Evolutionary conservation across 2,113 vertebrate species (phyloP).

Genomic region (Misgurnus anguillicaudatus): DNA sequence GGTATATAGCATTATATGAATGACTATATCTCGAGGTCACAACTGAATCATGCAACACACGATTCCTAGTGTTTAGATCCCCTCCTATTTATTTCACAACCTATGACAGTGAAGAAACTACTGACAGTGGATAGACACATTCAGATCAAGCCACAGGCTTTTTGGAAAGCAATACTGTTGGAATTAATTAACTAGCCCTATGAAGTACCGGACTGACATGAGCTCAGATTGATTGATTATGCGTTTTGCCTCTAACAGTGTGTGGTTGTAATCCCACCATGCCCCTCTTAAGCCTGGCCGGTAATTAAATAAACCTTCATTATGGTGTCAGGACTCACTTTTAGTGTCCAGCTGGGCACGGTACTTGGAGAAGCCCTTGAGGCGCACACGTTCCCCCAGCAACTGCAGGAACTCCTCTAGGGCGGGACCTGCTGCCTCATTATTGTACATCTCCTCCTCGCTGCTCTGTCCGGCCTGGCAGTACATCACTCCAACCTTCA

Average conservation of each 20-base stretch:
- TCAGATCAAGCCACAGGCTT: background rate
- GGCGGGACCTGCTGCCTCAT: constrained; percentile 89
- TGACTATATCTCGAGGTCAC: background rate
- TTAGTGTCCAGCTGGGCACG: constrained; percentile 97
- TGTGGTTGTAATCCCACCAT: constrained; percentile 13
- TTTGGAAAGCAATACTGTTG: background rate
- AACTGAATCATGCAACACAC: background rate
- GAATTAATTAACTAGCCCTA: constrained; percentile 14
- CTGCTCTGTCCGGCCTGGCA: constrained; percentile 95
- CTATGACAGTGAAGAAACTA: background rate
- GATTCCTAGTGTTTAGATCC: background rate
- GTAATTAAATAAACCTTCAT: background rate
- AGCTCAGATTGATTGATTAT: background rate
- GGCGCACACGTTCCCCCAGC: constrained; percentile 90
- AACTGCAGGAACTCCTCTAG: constrained; percentile 97
- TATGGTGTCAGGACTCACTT: constrained; percentile 77
- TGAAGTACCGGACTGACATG: background rate
- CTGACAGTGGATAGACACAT: background rate
- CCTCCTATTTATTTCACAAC: background rate
- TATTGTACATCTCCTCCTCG: constrained; percentile 99
- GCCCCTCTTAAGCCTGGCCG: background rate
- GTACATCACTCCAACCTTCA: constrained; percentile 99
- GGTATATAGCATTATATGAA: background rate
- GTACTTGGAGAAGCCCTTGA: constrained; percentile 97
- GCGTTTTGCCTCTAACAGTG: background rate